phyloP scores from a whole-genome alignment of 2,888 invertebrate genomes.

The Dynastes tityus region DNA sequence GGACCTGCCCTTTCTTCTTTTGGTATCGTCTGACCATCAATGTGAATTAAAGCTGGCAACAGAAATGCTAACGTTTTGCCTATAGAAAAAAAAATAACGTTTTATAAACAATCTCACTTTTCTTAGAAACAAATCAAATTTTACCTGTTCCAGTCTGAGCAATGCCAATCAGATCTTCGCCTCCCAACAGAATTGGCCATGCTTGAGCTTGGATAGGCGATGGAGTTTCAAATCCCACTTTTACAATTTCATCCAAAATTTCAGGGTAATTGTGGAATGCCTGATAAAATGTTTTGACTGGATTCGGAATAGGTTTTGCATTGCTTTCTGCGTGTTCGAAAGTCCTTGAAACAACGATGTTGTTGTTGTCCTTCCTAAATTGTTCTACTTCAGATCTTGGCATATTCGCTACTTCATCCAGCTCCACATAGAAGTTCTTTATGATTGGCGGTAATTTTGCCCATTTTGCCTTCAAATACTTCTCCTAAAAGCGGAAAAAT shows the following conservation, averaged over 20 bases:
- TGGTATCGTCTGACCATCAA: constrained; percentile 87
- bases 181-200: constrained; percentile 94
- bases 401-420: constrained; percentile 80
- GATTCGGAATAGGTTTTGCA: constrained; percentile 79
- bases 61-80: constrained; percentile 97
- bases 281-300: constrained; percentile 86
- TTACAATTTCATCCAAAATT: constrained; percentile 84
- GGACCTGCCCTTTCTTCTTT: constrained; percentile 84
- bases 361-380: constrained; percentile 80
- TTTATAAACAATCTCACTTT: background rate
- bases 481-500: constrained; percentile 67
- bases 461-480: constrained; percentile 76
- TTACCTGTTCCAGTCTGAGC: constrained; percentile 91
- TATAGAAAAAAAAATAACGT: constrained; percentile 39
- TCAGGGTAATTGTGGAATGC: constrained; percentile 88
- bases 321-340: constrained; percentile 72
- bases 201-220: constrained; percentile 95
- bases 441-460: constrained; percentile 78
- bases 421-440: constrained; percentile 90
- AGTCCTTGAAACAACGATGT: constrained; percentile 81
- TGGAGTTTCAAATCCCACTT: constrained; percentile 86
- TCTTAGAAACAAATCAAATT: background rate
- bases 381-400: constrained; percentile 75
- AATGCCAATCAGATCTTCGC: constrained; percentile 95
- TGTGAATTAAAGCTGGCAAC: constrained; percentile 93